phyloP scores from a whole-genome alignment of 1,140 invertebrate species.

The Eufriesea mexicana region DNA sequence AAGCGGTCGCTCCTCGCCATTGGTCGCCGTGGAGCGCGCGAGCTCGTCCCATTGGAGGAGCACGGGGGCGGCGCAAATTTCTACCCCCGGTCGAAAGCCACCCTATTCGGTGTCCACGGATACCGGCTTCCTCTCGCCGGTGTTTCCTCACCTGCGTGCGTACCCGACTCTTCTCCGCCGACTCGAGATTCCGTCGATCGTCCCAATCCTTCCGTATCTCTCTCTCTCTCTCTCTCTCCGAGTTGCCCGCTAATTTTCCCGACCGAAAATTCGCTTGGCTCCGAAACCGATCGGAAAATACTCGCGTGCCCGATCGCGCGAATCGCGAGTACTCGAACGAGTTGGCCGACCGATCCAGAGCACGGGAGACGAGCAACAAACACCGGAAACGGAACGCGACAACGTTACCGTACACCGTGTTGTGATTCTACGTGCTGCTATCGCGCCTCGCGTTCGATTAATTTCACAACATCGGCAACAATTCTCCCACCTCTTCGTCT shows the following conservation, averaged over 20 bases:
- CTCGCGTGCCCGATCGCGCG: too few relatives aligned
- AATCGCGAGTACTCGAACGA: background rate
- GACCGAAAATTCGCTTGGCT: background rate
- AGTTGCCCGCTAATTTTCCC: background rate
- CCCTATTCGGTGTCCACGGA: slow-evolving; percentile 48
- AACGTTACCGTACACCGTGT: slow-evolving; percentile 76
- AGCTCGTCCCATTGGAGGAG: slow-evolving; percentile 67
- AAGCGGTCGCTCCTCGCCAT: slow-evolving; percentile 44
- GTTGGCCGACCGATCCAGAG: slow-evolving; percentile 7
- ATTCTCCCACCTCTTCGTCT: slow-evolving; percentile 21
- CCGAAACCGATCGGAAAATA: background rate
- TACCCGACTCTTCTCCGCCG: slow-evolving; percentile 44
- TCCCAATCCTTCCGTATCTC: slow-evolving; percentile 18
- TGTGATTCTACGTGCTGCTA: slow-evolving; percentile 73
- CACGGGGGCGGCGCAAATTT: slow-evolving; percentile 74
- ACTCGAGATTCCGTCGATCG: slow-evolving; percentile 33
- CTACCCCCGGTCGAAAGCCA: slow-evolving; percentile 60
- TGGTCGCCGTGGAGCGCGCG: slow-evolving; percentile 69
- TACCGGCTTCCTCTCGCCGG: slow-evolving; percentile 13
- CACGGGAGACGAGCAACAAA: slow-evolving; percentile 65
- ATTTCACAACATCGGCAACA: slow-evolving; percentile 66
- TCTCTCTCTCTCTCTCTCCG: background rate
- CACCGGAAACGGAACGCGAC: slow-evolving; percentile 76
- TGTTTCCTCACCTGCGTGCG: slow-evolving; percentile 57
- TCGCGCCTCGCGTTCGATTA: slow-evolving; percentile 66